Conservation (phyloP, 2,888 invertebrate genomes). For the Bhutanitis thaidina region DNA sequence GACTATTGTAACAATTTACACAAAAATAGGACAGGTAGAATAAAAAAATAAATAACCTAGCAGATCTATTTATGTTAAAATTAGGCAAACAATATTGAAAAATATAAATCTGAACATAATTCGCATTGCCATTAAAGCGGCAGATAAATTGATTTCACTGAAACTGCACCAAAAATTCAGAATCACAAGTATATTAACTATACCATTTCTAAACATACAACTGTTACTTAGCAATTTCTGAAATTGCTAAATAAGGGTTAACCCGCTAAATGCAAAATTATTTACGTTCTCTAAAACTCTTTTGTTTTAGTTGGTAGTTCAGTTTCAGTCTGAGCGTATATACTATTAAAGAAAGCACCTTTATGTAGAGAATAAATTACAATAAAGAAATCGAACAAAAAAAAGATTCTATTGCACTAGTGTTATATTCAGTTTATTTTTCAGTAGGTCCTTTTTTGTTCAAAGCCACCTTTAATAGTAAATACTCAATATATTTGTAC, state of each 20-base stretch:
- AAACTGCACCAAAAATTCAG: background rate
- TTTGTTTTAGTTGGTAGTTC: too few relatives aligned
- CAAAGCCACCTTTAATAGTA: conserved; percentile 8
- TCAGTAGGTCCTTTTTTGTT: background rate
- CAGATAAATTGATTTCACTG: background rate
- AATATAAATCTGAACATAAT: background rate
- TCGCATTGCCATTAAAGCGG: background rate
- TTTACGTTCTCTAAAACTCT: too few relatives aligned
- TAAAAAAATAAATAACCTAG: conserved; percentile 56
- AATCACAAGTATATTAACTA: too few relatives aligned
- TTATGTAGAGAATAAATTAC: background rate
- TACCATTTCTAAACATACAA: too few relatives aligned
- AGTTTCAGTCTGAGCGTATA: background rate
- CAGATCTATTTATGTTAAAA: conserved; percentile 56
- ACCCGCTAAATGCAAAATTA: too few relatives aligned
- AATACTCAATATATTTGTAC: conserved; percentile 27
- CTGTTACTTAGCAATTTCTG: too few relatives aligned
- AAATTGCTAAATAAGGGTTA: too few relatives aligned
- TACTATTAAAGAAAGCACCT: background rate
- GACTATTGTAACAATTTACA: conserved; percentile 5
- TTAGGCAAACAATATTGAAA: conserved; percentile 26
- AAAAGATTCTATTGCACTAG: too few relatives aligned
- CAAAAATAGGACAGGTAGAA: background rate
- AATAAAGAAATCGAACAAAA: too few relatives aligned
- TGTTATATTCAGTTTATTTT: too few relatives aligned